Conservation (phyloP, 2,113 vertebrate genomes). For the Poecilia latipinna region DNA sequence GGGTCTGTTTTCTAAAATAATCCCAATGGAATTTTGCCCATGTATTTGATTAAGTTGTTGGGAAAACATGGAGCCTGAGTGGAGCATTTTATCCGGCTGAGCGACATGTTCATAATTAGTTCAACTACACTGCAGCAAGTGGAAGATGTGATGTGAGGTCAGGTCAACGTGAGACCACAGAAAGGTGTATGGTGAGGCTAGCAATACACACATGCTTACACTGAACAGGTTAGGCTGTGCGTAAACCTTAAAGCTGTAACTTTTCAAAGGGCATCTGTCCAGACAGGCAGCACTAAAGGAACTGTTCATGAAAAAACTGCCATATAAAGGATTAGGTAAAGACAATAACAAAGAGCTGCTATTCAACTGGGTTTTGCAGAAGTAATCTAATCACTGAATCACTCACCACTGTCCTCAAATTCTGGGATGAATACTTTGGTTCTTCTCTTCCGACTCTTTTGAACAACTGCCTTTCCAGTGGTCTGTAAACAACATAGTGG, state of each 20-base stretch:
- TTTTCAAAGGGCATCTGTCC: conserved; percentile 15
- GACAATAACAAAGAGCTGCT: background rate
- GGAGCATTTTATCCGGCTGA: conserved; percentile 24
- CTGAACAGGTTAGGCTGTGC: background rate
- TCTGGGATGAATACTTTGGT: conserved; percentile 18
- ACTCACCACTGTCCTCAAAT: background rate
- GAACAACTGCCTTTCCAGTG: background rate
- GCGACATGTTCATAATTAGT: conserved; percentile 35
- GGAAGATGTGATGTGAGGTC: conserved; percentile 51
- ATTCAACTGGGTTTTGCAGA: conserved; percentile 57
- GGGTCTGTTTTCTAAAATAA: background rate
- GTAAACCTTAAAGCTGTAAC: background rate
- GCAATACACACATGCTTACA: background rate
- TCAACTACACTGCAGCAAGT: conserved; percentile 8
- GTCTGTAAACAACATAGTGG: background rate
- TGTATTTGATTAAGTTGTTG: conserved; percentile 29
- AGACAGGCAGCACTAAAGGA: conserved; percentile 8
- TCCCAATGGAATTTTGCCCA: background rate
- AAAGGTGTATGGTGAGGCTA: background rate
- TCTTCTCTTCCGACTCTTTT: background rate
- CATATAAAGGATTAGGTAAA: too few relatives aligned
- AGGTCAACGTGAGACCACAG: conserved; percentile 6
- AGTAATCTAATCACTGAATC: conserved; percentile 19
- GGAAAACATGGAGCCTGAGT: conserved; percentile 17
- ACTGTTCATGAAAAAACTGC: background rate